Evolutionary conservation across 2,888 invertebrate species (phyloP).

Genomic region (Rhagium mordax): DNA sequence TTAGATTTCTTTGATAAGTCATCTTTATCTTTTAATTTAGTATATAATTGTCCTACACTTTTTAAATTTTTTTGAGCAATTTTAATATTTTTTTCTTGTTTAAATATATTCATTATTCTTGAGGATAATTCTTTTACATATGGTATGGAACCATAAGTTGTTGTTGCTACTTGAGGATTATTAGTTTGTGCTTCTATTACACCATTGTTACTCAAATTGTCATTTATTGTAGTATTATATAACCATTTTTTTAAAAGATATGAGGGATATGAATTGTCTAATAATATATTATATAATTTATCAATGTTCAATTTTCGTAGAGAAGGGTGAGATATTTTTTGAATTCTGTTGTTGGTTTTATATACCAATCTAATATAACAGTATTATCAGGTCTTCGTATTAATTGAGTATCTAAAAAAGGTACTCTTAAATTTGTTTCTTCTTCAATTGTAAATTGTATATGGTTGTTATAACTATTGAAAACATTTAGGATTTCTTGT

Average conservation of each 20-base stretch:
- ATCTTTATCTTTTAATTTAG: neutral
- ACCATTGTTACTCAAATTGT: neutral
- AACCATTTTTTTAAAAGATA: neutral
- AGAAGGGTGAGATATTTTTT: constrained; percentile 27
- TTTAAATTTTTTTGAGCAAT: too few species aligned
- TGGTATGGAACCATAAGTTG: too few species aligned
- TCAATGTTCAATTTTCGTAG: too few species aligned
- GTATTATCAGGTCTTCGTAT: constrained; percentile 33
- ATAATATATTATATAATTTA: too few species aligned
- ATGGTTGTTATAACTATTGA: constrained; percentile 11
- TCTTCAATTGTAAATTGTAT: constrained; percentile 26
- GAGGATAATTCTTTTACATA: too few species aligned
- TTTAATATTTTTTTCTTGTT: too few species aligned
- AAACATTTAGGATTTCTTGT: neutral
- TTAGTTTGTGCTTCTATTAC: neutral
- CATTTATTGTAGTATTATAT: neutral
- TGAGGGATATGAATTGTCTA: neutral
- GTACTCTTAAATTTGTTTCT: constrained; percentile 23
- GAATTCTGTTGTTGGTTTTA: constrained; percentile 35
- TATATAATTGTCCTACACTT: neutral
- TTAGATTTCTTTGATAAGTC: neutral
- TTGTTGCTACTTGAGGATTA: too few species aligned
- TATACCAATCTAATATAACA: constrained; percentile 41
- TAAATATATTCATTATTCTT: too few species aligned
- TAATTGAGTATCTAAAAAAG: constrained; percentile 40